These are phyloP conservation scores for Trinorchestia longiramus DNA, from an alignment of 1,140 invertebrate genomes.

Conservation along the genomic window DNA sequence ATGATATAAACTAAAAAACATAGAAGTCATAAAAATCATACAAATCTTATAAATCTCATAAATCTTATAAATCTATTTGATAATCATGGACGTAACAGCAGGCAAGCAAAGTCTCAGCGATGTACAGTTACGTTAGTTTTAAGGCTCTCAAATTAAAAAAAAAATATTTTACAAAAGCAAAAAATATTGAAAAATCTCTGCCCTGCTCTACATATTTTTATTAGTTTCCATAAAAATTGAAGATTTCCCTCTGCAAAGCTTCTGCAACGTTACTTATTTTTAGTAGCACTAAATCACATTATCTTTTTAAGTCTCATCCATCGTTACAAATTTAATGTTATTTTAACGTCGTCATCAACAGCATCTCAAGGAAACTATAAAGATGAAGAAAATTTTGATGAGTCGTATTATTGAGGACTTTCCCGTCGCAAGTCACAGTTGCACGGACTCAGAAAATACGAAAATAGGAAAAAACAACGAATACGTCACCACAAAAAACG, in stretches of 20 bases:
- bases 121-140: not conserved
- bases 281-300: not conserved
- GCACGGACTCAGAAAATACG: no score
- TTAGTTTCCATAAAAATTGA: not conserved
- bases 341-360: not conserved
- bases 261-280: not conserved
- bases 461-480: no score
- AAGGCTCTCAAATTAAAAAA: no score
- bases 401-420: no score
- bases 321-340: no score
- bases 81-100: not conserved
- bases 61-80: no score
- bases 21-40: no score
- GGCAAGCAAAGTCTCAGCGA: not conserved
- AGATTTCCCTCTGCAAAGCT: not conserved
- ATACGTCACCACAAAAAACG: no score
- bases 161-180: not conserved
- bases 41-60: no score
- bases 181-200: not conserved
- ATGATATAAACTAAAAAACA: no score
- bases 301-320: not conserved
- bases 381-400: no score
- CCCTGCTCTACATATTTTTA: not conserved
- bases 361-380: not conserved
- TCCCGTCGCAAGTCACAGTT: no score